phyloP scores from a whole-genome alignment of 1,140 invertebrate genomes.

The Papilio xuthus region DNA sequence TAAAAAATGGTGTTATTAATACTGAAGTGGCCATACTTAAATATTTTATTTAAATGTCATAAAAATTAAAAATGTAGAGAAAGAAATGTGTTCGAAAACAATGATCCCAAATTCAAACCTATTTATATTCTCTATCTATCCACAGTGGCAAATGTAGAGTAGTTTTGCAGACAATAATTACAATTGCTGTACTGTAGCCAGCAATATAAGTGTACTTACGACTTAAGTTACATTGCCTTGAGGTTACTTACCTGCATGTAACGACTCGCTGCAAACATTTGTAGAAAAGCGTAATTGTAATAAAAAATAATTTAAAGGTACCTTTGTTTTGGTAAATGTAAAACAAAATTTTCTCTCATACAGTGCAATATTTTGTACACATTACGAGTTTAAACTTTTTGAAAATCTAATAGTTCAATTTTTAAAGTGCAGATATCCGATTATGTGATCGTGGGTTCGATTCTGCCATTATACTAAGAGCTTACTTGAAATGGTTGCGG shows the following conservation, averaged over 20 bases:
- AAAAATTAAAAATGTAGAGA: not conserved
- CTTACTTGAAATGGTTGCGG: no score
- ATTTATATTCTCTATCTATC: not conserved
- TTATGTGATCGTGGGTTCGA: no score
- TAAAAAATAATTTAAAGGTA: not conserved
- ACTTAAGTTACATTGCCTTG: conserved; percentile 27
- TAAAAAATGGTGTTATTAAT: no score
- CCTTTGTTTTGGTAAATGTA: not conserved
- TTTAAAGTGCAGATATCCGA: no score
- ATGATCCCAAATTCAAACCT: not conserved
- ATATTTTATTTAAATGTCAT: not conserved
- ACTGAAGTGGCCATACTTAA: not conserved
- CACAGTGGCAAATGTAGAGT: conserved; percentile 4
- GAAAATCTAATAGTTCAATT: no score
- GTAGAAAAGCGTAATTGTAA: not conserved
- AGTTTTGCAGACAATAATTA: conserved; percentile 31
- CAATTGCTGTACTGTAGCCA: not conserved
- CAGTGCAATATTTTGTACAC: no score
- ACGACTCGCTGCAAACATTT: conserved; percentile 3
- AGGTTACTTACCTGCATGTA: conserved; percentile 1
- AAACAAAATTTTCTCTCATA: no score
- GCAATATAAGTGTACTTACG: conserved; percentile 32
- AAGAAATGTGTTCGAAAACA: not conserved
- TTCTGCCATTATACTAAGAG: no score
- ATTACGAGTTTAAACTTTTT: no score